phyloP scores from a whole-genome alignment of 1,140 invertebrate species.

The Musca domestica region DNA sequence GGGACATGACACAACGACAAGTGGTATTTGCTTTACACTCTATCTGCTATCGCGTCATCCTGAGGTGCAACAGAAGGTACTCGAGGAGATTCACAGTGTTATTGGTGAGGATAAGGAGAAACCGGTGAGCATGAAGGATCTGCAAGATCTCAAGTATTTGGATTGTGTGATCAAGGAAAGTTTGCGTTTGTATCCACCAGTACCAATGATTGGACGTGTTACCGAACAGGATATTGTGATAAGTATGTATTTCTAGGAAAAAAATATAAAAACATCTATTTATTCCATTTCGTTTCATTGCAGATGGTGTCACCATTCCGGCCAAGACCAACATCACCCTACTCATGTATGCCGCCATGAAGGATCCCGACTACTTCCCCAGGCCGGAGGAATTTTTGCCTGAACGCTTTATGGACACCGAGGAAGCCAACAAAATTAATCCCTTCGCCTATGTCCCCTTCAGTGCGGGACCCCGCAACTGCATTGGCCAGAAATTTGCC shows the following conservation, averaged over 20 bases:
- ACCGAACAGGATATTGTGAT: slow-evolving; percentile 51
- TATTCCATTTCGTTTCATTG: background rate
- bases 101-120: slow-evolving; percentile 53
- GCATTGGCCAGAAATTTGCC: slow-evolving; percentile 57
- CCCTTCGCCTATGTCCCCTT: slow-evolving; percentile 62
- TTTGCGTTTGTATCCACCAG: slow-evolving; percentile 62
- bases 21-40: slow-evolving; percentile 59
- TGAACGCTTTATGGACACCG: slow-evolving; percentile 59
- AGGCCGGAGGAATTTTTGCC: slow-evolving; percentile 62
- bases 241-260: slow-evolving; percentile 21
- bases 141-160: slow-evolving; percentile 43
- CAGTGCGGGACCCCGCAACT: slow-evolving; percentile 61
- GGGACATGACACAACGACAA: slow-evolving; percentile 70
- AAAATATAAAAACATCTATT: background rate
- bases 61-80: slow-evolving; percentile 62
- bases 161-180: slow-evolving; percentile 66
- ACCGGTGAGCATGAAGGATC: slow-evolving; percentile 32
- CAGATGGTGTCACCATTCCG: slow-evolving; percentile 43
- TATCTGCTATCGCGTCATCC: slow-evolving; percentile 59
- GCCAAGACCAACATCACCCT: slow-evolving; percentile 42
- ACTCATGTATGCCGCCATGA: slow-evolving; percentile 54
- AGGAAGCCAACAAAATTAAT: slow-evolving; percentile 49
- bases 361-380: slow-evolving; percentile 56
- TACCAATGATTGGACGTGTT: slow-evolving; percentile 59
- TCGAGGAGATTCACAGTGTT: slow-evolving; percentile 60